Percentiles rank a stretch among this genome's conserved stretches.
Evolutionary conservation across 2,888 invertebrate species (phyloP).

Genomic region (Drosophila glabriapex): DNA sequence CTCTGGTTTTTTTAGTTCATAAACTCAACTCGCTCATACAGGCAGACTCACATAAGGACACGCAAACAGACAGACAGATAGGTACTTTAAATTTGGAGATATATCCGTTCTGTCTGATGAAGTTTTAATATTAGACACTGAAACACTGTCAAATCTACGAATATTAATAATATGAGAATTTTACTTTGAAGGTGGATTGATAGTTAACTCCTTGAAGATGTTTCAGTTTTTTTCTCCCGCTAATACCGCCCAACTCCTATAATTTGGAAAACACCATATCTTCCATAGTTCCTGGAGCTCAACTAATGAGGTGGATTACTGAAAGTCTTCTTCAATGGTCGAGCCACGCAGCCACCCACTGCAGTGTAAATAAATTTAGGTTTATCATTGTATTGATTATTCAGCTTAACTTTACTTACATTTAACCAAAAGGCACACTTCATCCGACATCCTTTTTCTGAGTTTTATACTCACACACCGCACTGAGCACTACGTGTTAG

Average conservation of each 20-base stretch:
- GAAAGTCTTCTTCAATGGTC: neutral
- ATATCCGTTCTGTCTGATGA: too few relatives aligned
- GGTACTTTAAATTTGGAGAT: too few relatives aligned
- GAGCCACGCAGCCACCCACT: neutral
- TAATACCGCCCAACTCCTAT: neutral
- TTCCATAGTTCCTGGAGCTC: neutral
- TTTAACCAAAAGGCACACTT: neutral
- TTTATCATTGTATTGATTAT: neutral
- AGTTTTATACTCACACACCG: neutral
- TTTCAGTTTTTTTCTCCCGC: neutral
- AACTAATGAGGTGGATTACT: neutral
- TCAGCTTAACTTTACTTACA: neutral
- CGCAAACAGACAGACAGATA: too few relatives aligned
- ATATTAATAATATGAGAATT: neutral
- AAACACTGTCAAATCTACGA: neutral
- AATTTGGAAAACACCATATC: neutral
- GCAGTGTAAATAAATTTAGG: neutral
- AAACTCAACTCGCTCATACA: too few relatives aligned
- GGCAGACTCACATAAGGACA: too few relatives aligned
- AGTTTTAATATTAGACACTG: neutral
- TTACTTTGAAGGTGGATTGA: neutral
- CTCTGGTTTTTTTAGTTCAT: too few relatives aligned
- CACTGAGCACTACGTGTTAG: conserved; percentile 8
- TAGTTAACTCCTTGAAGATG: neutral
- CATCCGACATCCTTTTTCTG: neutral